phyloP scores from a whole-genome alignment of 2,888 invertebrate genomes.

The Xestia c-nigrum region DNA sequence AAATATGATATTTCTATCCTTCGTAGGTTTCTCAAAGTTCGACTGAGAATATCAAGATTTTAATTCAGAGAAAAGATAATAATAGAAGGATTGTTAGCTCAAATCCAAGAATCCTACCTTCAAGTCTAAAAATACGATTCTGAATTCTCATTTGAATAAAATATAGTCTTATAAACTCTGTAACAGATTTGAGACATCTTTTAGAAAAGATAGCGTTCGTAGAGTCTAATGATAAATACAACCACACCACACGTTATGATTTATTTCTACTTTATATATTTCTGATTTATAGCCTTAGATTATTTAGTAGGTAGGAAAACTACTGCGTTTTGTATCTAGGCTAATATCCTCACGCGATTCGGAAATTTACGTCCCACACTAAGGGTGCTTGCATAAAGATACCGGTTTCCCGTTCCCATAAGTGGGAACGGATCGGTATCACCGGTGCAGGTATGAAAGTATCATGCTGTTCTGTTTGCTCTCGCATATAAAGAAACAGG shows the following conservation, averaged over 20 bases:
- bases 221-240: slow-evolving; percentile 16
- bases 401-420: neutral
- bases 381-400: neutral
- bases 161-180: neutral
- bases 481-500: neutral
- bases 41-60: neutral
- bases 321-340: slow-evolving; percentile 26
- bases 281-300: slow-evolving; percentile 30
- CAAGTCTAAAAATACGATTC: neutral
- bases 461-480: neutral
- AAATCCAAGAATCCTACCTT: neutral
- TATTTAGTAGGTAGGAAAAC: slow-evolving; percentile 35
- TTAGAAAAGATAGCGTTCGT: slow-evolving; percentile 15
- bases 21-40: neutral
- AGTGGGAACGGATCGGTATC: neutral
- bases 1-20: slow-evolving; percentile 1
- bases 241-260: slow-evolving; percentile 5
- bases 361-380: slow-evolving; percentile 26
- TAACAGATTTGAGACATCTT: neutral
- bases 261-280: slow-evolving; percentile 30
- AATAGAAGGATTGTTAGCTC: neutral
- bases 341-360: slow-evolving; percentile 44
- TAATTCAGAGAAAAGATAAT: neutral
- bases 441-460: neutral
- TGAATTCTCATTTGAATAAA: neutral